These are phyloP conservation scores for Netelia virgata DNA, from an alignment of 2,888 invertebrate species.

Conservation along the genomic window DNA sequence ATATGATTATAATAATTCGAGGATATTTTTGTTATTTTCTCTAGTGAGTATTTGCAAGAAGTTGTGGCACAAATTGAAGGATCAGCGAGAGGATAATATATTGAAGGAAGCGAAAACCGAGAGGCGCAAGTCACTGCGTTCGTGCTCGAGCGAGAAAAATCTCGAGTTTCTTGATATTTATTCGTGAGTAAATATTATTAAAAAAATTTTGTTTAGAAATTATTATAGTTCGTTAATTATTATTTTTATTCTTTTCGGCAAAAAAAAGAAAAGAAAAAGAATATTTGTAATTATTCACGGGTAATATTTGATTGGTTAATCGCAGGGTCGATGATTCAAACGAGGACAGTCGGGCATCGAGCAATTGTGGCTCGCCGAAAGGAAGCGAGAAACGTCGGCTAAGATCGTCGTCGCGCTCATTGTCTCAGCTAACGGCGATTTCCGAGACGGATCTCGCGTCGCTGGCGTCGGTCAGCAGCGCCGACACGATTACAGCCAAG, in stretches of 20 bases:
- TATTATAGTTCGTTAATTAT: background rate
- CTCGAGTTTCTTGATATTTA: slow-evolving; percentile 61
- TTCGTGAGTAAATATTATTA: slow-evolving; percentile 49
- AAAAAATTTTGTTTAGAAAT: background rate
- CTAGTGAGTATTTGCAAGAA: slow-evolving; percentile 67
- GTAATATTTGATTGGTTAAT: background rate
- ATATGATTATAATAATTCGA: background rate
- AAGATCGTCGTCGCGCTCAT: slow-evolving; percentile 75
- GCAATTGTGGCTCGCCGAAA: slow-evolving; percentile 73
- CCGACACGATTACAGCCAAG: slow-evolving; percentile 53
- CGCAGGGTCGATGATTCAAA: slow-evolving; percentile 67
- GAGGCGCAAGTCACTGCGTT: slow-evolving; percentile 66
- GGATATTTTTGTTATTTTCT: background rate
- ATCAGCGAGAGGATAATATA: slow-evolving; percentile 52
- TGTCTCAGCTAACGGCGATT: slow-evolving; percentile 73
- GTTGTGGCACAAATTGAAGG: slow-evolving; percentile 68
- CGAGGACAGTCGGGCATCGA: slow-evolving; percentile 75
- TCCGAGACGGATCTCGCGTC: slow-evolving; percentile 69
- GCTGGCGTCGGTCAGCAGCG: slow-evolving; percentile 55
- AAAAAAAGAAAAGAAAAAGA: background rate
- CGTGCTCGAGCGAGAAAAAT: slow-evolving; percentile 62
- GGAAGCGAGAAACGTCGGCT: slow-evolving; percentile 69
- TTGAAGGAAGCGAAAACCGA: slow-evolving; percentile 43
- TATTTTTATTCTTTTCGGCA: background rate
- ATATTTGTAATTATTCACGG: background rate